Conservation (phyloP, 1,140 invertebrate species). For the Megathymus violae region DNA sequence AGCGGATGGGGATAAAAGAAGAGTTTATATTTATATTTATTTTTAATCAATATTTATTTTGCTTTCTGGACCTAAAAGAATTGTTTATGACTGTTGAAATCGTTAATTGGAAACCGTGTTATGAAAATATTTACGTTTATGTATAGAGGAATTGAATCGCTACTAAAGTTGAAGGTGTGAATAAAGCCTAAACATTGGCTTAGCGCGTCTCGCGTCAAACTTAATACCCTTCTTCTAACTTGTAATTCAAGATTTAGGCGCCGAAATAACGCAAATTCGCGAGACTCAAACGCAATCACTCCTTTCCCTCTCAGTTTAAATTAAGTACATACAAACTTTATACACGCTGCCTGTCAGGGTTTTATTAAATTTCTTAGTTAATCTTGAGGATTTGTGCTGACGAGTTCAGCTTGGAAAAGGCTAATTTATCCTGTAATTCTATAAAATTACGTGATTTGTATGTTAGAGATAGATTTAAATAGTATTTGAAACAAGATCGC, state of each 20-base stretch:
- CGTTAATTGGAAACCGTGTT: too few species aligned
- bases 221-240: slow-evolving; percentile 75
- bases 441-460: slow-evolving; percentile 4
- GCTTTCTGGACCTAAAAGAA: too few species aligned
- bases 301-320: slow-evolving; percentile 25
- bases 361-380: slow-evolving; percentile 32
- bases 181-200: slow-evolving; percentile 69
- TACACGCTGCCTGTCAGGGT: slow-evolving; percentile 16
- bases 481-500: slow-evolving; percentile 9
- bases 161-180: neutral
- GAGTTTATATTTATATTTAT: too few species aligned
- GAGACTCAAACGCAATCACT: slow-evolving; percentile 47
- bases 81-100: too few species aligned
- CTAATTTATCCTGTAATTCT: slow-evolving; percentile 15
- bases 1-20: too few species aligned
- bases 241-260: slow-evolving; percentile 75
- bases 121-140: too few species aligned
- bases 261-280: slow-evolving; percentile 79
- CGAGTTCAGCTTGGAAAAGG: slow-evolving; percentile 14
- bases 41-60: too few species aligned
- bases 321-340: slow-evolving; percentile 28
- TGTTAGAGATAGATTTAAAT: slow-evolving; percentile 16
- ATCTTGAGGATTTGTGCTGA: slow-evolving; percentile 20
- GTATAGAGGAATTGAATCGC: neutral
- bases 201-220: slow-evolving; percentile 69